Evolutionary conservation across 2,888 invertebrate species (phyloP).

Genomic region (Conistra vaccinii): DNA sequence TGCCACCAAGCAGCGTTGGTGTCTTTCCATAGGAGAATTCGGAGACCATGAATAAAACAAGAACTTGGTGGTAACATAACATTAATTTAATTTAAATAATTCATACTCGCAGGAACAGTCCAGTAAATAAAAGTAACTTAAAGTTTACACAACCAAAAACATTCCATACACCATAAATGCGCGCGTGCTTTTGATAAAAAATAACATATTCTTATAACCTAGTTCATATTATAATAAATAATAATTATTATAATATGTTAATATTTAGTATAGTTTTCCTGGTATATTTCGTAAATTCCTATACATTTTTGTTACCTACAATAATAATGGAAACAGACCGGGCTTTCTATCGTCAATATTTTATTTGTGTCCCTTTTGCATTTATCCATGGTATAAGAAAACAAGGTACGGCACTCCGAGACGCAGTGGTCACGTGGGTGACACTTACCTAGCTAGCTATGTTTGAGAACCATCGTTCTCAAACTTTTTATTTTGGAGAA

Average conservation of each 20-base stretch:
- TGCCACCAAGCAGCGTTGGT: neutral
- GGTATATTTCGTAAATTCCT: constrained; percentile 22
- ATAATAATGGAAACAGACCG: constrained; percentile 2
- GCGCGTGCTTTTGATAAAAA: constrained; percentile 16
- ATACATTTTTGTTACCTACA: constrained; percentile 34
- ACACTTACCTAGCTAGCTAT: no score
- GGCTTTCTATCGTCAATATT: neutral
- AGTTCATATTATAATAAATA: neutral
- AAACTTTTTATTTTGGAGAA: no score
- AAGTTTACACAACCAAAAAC: constrained; percentile 34
- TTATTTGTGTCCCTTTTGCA: neutral
- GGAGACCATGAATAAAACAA: constrained; percentile 5
- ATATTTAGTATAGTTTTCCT: constrained; percentile 31
- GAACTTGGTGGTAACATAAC: constrained; percentile 52
- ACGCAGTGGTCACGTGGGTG: no score
- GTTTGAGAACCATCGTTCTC: no score
- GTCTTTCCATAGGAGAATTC: neutral
- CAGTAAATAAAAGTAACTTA: constrained; percentile 44
- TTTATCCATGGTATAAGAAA: no score
- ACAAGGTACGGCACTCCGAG: no score
- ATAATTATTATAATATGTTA: constrained; percentile 22
- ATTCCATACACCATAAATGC: constrained; percentile 43
- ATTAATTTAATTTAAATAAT: constrained; percentile 54
- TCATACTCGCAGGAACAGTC: constrained; percentile 41
- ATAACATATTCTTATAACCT: constrained; percentile 28